These are phyloP conservation scores for Cricetomys ansorgei DNA, from an alignment of 2,113 vertebrate genomes.

Conservation along the genomic window DNA sequence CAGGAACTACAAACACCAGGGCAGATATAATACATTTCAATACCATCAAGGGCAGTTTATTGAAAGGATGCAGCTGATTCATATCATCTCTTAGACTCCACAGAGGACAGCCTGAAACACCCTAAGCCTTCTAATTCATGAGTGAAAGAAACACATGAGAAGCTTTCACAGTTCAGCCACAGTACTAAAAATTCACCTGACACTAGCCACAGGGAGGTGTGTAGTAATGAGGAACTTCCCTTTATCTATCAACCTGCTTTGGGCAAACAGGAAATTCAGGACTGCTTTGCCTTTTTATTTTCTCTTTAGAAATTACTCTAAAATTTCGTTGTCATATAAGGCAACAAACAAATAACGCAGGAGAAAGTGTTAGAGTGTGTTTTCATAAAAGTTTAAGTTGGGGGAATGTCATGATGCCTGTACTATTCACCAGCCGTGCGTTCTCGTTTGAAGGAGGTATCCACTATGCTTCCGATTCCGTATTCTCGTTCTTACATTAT, in stretches of 20 bases:
- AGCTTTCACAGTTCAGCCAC: background rate
- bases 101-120: background rate
- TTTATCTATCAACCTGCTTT: background rate
- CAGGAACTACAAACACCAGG: background rate
- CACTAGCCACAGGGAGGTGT: background rate
- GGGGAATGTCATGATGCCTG: background rate
- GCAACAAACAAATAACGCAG: background rate
- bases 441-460: background rate
- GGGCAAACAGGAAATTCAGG: background rate
- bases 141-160: background rate
- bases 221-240: background rate
- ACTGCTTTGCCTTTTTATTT: background rate
- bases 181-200: background rate
- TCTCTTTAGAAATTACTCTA: constrained; percentile 14
- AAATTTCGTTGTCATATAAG: background rate
- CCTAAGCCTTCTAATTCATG: background rate
- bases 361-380: background rate
- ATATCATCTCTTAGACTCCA: background rate
- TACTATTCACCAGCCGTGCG: background rate
- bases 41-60: background rate
- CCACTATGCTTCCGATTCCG: background rate
- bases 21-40: background rate
- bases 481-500: background rate
- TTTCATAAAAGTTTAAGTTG: background rate
- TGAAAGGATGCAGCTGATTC: background rate